These are phyloP conservation scores for Clunio marinus DNA, from an alignment of 2,888 invertebrate species.

Conservation along the genomic window DNA sequence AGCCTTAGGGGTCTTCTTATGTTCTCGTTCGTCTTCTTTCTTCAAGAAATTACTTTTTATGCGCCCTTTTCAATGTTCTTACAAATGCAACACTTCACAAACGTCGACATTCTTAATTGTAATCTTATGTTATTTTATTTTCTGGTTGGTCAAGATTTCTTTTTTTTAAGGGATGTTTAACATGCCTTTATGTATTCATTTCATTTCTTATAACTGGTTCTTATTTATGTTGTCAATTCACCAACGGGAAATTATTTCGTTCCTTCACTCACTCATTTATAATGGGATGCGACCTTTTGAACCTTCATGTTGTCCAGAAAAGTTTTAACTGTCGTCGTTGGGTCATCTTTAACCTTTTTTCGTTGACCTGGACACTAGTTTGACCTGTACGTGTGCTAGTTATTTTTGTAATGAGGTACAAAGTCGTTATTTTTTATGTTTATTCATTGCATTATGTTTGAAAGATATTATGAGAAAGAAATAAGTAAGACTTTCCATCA, in stretches of 20 bases:
- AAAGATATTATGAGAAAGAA: too few relatives aligned
- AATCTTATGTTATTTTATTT: slow-evolving; percentile 32
- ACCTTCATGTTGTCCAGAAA: background rate
- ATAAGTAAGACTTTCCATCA: too few relatives aligned
- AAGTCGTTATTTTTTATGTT: too few relatives aligned
- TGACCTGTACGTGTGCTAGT: slow-evolving; percentile 10
- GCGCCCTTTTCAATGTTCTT: slow-evolving; percentile 16
- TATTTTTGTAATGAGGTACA: background rate
- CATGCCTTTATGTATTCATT: background rate
- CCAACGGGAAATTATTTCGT: background rate
- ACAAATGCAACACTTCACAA: slow-evolving; percentile 22
- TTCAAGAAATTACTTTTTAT: slow-evolving; percentile 29
- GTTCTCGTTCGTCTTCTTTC: slow-evolving; percentile 14
- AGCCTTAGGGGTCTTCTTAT: slow-evolving; percentile 35
- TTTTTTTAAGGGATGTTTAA: slow-evolving; percentile 14
- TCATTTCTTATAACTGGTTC: too few relatives aligned
- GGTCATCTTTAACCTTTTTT: slow-evolving; percentile 14
- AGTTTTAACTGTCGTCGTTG: slow-evolving; percentile 2
- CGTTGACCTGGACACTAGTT: slow-evolving; percentile 17
- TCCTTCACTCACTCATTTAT: background rate
- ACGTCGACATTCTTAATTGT: slow-evolving; percentile 25
- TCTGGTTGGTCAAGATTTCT: slow-evolving; percentile 21
- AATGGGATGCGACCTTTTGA: background rate
- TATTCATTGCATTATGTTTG: too few relatives aligned
- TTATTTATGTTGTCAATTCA: background rate